These are phyloP conservation scores for Calephelis perditalis DNA, from an alignment of 2,888 invertebrate genomes.

Conservation along the genomic window DNA sequence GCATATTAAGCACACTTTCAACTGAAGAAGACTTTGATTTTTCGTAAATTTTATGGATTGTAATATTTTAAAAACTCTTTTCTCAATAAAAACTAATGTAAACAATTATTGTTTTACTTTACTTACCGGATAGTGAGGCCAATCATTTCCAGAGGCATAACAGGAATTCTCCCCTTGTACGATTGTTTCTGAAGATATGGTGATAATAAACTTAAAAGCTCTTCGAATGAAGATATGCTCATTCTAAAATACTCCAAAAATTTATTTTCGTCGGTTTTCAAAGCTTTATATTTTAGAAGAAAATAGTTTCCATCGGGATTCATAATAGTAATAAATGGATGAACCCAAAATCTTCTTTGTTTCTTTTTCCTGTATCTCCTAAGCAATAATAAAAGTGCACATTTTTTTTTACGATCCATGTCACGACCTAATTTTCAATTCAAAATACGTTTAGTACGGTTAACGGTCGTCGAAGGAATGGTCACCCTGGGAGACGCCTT, in stretches of 20 bases:
- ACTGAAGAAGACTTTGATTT: conserved; percentile 34
- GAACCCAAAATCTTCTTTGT: conserved; percentile 34
- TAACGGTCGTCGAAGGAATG: too few species aligned
- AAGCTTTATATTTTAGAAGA: conserved; percentile 23
- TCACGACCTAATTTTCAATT: too few species aligned
- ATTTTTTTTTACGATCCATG: conserved; percentile 21
- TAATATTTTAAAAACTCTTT: conserved; percentile 32
- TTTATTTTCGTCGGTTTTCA: conserved; percentile 27
- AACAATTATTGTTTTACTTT: conserved; percentile 31
- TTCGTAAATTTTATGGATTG: conserved; percentile 31
- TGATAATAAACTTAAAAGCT: conserved; percentile 29
- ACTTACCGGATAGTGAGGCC: conserved; percentile 25
- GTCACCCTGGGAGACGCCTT: too few species aligned
- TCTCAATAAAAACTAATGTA: conserved; percentile 32
- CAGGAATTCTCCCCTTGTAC: conserved; percentile 35
- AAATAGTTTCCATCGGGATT: conserved; percentile 23
- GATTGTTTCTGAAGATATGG: conserved; percentile 21
- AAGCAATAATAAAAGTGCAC: conserved; percentile 33
- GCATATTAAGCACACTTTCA: conserved; percentile 28
- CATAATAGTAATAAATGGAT: conserved; percentile 33
- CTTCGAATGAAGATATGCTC: conserved; percentile 32
- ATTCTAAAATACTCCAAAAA: conserved; percentile 34
- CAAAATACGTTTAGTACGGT: too few species aligned
- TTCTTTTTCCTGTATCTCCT: conserved; percentile 31
- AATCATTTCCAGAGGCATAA: conserved; percentile 37